Evolutionary conservation across 92 coral and sea anemone species (phyloP), one percentile per base, ranked within the genome.

Genomic region (Pocillopora meandrina): DNA sequence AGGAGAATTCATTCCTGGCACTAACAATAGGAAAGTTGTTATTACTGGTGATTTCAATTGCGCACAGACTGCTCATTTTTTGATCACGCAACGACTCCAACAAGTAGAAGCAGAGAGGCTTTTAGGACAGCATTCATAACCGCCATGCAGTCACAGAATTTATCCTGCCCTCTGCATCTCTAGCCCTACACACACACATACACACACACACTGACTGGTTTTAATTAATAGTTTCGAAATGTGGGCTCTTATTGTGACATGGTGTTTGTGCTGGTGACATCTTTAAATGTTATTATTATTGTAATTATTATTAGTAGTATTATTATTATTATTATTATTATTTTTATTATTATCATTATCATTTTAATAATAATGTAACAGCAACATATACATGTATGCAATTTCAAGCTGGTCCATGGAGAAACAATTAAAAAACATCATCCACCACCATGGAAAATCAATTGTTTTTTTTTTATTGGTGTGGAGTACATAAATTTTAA

Each of bases 31-130:
- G 71, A 97, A 97, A 90, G 99, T 97, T 34, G 97, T 97, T 47
- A 97, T 97, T 55, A 97, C 99, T 17, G 99, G 99, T 34, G 99
- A 97, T 84, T 90, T 95, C 31, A 88, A 89, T 33, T 89, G 97
- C 67, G 99, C 98, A 5, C 99, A 97, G 88, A 85, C 94, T 19
- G 99, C 99, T n/a, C 98, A 97, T 87, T 97, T 97, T 64, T 91
- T 97, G 76, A 90, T 97, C 77, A 94, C 98, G 31, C 99, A 97
- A 81, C 93, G 98, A 35, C 90, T 97, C 59, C 98, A 94, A 59
- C 99, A 97, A 74, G 99, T 94, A 65, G 98, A 94, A 73, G 95
- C 95, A 16, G 98, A 94, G 76, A 90, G 98, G 61, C 85, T 91
- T 42, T 75, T 92, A n/a, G 85, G 89, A 7, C 72, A 84, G 60